phyloP scores from a whole-genome alignment of 2,113 vertebrate species.

The Lycaon pictus region DNA sequence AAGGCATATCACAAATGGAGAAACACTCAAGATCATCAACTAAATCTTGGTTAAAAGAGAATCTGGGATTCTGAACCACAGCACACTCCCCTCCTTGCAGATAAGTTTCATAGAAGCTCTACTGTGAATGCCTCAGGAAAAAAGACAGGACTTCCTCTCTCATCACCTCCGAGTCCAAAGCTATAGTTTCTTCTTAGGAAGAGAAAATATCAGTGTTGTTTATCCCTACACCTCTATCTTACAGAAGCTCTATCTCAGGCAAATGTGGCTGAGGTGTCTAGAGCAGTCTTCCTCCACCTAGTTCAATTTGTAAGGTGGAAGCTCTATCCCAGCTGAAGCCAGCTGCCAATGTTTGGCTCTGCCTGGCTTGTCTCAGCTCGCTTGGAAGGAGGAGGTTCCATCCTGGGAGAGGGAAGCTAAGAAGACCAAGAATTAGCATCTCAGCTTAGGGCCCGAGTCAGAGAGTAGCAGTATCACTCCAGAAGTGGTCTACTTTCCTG shows the following conservation, averaged over 20 bases:
- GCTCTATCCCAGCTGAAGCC: neutral
- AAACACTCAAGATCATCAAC: neutral
- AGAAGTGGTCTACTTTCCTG: neutral
- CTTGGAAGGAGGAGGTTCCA: neutral
- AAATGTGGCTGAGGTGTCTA: neutral
- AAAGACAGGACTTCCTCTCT: neutral
- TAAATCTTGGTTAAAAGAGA: neutral
- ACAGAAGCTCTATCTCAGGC: neutral
- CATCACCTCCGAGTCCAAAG: neutral
- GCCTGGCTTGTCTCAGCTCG: accelerated
- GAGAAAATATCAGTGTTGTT: neutral
- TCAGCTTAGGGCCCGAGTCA: neutral
- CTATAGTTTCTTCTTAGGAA: neutral
- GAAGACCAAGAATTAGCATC: neutral
- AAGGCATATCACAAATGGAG: neutral
- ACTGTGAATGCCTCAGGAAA: too few relatives aligned
- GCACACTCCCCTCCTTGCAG: neutral
- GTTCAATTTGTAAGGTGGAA: neutral
- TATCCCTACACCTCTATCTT: neutral
- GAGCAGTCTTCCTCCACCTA: neutral
- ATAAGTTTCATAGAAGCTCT: neutral
- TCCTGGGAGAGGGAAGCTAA: neutral
- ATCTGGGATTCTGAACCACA: neutral
- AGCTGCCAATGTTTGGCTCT: neutral
- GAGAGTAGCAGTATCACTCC: accelerated